These are phyloP conservation scores for Centropristis striata DNA, from an alignment of 2,113 vertebrate genomes.

Conservation along the genomic window DNA sequence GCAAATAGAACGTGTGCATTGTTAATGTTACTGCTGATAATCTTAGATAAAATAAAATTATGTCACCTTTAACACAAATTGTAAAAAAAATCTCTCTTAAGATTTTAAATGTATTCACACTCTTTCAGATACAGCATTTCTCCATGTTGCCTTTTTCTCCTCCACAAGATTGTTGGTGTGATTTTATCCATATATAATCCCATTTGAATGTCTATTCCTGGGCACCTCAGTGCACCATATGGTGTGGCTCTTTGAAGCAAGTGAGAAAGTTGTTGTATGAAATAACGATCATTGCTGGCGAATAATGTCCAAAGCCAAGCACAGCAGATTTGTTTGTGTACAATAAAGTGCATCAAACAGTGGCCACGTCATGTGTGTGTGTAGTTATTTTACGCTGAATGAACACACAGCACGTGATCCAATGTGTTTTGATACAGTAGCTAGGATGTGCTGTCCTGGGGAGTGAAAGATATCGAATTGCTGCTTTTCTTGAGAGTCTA, in stretches of 20 bases:
- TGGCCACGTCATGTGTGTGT: not conserved
- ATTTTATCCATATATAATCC: too few species aligned
- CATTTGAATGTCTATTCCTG: too few species aligned
- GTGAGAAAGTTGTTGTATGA: not conserved
- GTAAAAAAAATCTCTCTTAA: too few species aligned
- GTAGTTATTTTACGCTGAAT: not conserved
- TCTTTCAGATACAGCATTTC: not conserved
- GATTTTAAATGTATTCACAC: too few species aligned
- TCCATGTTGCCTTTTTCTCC: not conserved
- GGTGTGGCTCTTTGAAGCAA: not conserved
- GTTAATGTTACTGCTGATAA: not conserved
- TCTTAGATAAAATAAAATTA: not conserved
- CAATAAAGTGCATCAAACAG: not conserved
- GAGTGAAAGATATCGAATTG: not conserved
- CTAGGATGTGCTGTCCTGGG: not conserved
- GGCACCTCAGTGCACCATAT: not conserved
- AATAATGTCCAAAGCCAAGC: not conserved
- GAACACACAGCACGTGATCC: not conserved
- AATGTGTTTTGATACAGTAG: not conserved
- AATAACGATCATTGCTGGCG: not conserved
- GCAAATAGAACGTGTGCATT: not conserved
- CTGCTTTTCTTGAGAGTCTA: not conserved
- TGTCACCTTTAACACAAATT: too few species aligned
- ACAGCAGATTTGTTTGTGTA: not conserved
- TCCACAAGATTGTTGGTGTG: not conserved